Conservation (phyloP, 2,797 vertebrate genomes). For the Bovichtus diacanthus region DNA sequence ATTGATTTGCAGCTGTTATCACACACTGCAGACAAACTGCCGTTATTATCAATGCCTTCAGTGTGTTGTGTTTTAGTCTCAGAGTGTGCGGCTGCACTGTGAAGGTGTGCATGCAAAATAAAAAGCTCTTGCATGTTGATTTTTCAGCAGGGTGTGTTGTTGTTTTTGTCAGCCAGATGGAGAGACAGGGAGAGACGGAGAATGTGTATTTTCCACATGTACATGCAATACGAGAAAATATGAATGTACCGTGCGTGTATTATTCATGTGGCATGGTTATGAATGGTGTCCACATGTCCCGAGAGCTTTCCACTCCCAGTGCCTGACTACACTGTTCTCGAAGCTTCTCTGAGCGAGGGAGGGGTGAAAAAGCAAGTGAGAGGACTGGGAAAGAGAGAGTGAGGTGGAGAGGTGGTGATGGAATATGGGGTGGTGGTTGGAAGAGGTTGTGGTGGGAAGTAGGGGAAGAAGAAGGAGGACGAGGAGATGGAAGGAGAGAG, state of each 20-base stretch:
- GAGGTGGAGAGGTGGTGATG: constrained; percentile 46
- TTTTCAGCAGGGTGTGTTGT: constrained; percentile 28
- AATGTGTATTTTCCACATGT: constrained; percentile 1
- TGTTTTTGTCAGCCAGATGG: constrained; percentile 39
- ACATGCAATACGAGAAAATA: constrained; percentile 45
- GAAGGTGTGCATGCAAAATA: constrained; percentile 44
- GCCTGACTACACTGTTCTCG: constrained; percentile 60
- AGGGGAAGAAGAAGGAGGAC: constrained; percentile 6
- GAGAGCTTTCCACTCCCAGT: constrained; percentile 55
- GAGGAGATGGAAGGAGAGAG: constrained; percentile 34
- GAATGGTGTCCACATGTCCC: constrained; percentile 68
- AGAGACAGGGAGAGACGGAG: background rate
- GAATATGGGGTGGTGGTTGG: constrained; percentile 19
- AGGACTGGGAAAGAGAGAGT: constrained; percentile 20
- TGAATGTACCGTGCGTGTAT: constrained; percentile 56
- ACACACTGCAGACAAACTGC: constrained; percentile 7
- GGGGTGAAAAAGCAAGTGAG: constrained; percentile 18
- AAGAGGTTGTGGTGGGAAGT: constrained; percentile 15
- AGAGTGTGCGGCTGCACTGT: constrained; percentile 4
- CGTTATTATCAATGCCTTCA: constrained; percentile 30
- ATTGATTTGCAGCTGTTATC: constrained; percentile 31
- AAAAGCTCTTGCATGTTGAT: constrained; percentile 27
- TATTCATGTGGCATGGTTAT: constrained; percentile 70
- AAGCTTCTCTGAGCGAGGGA: constrained; percentile 67
- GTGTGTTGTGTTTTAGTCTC: constrained; percentile 1